Evolutionary conservation across 2,888 invertebrate species (phyloP), one percentile per base, ranked within the genome.

Genomic region (Andrena fulva): DNA sequence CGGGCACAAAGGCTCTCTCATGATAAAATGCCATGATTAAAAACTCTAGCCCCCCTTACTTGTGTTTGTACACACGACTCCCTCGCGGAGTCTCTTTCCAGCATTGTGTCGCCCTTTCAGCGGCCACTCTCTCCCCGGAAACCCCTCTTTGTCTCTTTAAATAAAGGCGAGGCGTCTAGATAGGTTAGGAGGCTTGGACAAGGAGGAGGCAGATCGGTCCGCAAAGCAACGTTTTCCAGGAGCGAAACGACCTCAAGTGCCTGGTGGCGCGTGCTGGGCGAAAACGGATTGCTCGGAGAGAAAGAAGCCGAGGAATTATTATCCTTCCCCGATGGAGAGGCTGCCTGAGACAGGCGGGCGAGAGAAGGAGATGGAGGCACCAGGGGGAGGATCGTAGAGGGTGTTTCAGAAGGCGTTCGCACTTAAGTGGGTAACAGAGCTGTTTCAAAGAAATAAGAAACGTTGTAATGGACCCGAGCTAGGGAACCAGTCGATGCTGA

Each of bases 21-120:
- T 72, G 70, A 84, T 85, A 85, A 84, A 84, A 85, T 84, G 84
- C 73, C 76, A 80, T 81, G 85, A 85, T 85, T 85, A 85, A 84
- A 84, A 85, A 81, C 80, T 76, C 80, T 76, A 75, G 67, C 52
- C 77, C 74, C 42, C 42, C 64, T 42, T 42, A 16, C 64, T 16
- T 50, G 62, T 64, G 72, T 60, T 67, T 69, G 54, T 66, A 59
- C 79, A 60, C 66, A 52, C 72, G n/a, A 10, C 35, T 27, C 20
- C 29, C 10, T 33, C 33, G 35, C 16, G 56, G 4, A 4, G 6
- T 42, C 31, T 35, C 27, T 20, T 50, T 12, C 50, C 29, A 31
- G n/a, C 62, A 60, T 60, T 59, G 62, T 59, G 64, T 35, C 56
- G 31, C 50, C 24, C 24, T 63, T 70, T 70, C 42, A 78, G 42